Conservation (phyloP, 1,140 invertebrate species). For the Thaumatotibia leucotreta region DNA sequence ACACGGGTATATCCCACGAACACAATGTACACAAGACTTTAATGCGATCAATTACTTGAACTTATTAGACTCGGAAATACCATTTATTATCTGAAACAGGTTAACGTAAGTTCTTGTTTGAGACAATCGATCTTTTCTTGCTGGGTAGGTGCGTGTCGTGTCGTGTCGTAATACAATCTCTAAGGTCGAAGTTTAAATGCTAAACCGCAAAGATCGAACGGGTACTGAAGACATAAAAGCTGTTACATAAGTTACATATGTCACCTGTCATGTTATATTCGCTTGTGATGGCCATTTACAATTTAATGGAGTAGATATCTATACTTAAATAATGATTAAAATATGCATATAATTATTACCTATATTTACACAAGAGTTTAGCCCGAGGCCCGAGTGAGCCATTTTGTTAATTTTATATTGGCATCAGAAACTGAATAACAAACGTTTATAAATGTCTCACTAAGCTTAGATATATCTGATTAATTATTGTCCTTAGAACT, state of each 20-base stretch:
- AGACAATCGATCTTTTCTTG: background rate
- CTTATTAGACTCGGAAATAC: background rate
- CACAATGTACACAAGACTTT: background rate
- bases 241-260: background rate
- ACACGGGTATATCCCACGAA: background rate
- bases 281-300: background rate
- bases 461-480: too few species aligned
- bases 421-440: too few species aligned
- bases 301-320: background rate
- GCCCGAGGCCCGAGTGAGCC: too few species aligned
- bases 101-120: background rate
- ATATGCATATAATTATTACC: too few species aligned
- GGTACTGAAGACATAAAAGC: background rate
- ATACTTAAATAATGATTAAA: too few species aligned
- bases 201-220: conserved; percentile 24
- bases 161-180: conserved; percentile 26
- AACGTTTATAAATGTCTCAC: too few species aligned
- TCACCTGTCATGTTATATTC: background rate
- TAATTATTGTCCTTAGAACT: too few species aligned
- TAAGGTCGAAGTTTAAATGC: conserved; percentile 38
- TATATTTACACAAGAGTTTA: too few species aligned
- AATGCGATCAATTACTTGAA: background rate
- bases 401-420: too few species aligned
- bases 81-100: background rate
- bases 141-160: too few species aligned